Conservation (phyloP, 2,888 invertebrate genomes). For the Volucella inflata region DNA sequence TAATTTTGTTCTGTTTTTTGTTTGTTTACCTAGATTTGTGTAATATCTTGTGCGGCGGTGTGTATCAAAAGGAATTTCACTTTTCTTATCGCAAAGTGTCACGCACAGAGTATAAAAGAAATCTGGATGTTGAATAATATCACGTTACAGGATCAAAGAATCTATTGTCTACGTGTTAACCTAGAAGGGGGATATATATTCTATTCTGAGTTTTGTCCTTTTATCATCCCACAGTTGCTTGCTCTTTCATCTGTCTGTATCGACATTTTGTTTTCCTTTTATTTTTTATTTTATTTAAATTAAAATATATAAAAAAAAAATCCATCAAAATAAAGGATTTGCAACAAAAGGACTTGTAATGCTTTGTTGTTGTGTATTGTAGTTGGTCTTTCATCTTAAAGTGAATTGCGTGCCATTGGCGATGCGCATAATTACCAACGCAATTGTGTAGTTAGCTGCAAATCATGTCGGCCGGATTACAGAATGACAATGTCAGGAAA, state of each 20-base stretch:
- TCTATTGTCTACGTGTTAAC: conserved; percentile 56
- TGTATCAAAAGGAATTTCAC: conserved; percentile 41
- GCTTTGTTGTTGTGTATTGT: too few species aligned
- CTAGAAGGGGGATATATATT: conserved; percentile 24
- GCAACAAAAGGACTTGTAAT: conserved; percentile 3
- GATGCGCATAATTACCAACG: conserved; percentile 19
- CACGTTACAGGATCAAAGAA: conserved; percentile 65
- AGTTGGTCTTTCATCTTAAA: conserved; percentile 1
- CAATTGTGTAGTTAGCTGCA: neutral
- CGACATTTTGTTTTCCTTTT: neutral
- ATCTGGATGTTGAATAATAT: conserved; percentile 57
- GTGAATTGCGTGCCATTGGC: conserved; percentile 22
- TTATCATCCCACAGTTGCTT: neutral
- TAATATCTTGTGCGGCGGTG: conserved; percentile 3
- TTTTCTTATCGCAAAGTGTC: conserved; percentile 58
- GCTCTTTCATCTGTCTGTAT: neutral
- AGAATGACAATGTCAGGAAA: too few species aligned
- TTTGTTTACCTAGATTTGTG: too few species aligned
- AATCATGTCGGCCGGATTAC: too few species aligned
- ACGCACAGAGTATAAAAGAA: conserved; percentile 59
- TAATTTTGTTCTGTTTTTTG: neutral
- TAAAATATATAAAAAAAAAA: neutral
- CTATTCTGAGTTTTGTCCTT: conserved; percentile 21
- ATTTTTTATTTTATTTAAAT: neutral
- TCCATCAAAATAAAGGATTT: conserved; percentile 21